phyloP scores from a whole-genome alignment of 2,888 invertebrate species.

The Artemia sp. region DNA sequence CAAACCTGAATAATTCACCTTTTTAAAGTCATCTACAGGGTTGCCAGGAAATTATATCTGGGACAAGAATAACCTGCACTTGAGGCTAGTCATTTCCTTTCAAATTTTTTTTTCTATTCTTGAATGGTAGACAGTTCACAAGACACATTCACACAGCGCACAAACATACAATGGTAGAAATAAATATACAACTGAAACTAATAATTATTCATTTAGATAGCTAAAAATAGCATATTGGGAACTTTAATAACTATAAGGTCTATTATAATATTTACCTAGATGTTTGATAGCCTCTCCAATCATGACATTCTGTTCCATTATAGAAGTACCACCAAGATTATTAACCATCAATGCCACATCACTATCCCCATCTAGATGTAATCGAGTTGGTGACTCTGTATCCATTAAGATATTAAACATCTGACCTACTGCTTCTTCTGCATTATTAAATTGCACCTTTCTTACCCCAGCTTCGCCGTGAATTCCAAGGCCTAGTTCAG shows the following conservation, averaged over 20 bases:
- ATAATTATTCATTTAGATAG: neutral
- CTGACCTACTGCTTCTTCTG: slow-evolving; percentile 32
- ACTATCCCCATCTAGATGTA: slow-evolving; percentile 29
- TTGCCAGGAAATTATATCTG: too few species aligned
- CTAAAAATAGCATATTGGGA: neutral
- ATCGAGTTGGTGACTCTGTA: slow-evolving; percentile 29
- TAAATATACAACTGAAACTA: neutral
- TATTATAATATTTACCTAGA: slow-evolving; percentile 38
- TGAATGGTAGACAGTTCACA: too few species aligned
- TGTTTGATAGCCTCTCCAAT: slow-evolving; percentile 46
- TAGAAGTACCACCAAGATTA: slow-evolving; percentile 56
- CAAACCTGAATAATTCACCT: too few species aligned
- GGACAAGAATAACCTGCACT: too few species aligned
- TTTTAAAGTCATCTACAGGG: too few species aligned
- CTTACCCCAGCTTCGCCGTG: slow-evolving; percentile 38
- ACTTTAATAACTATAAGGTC: neutral
- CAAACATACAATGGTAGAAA: too few species aligned
- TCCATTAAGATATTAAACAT: slow-evolving; percentile 35
- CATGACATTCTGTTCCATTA: slow-evolving; percentile 55
- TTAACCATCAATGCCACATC: slow-evolving; percentile 51
- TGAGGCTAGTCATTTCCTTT: too few species aligned
- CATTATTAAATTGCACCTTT: slow-evolving; percentile 33
- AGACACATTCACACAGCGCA: too few species aligned
- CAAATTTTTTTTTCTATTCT: too few species aligned
- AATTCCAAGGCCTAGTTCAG: slow-evolving; percentile 48